These are phyloP conservation scores for Lycaena phlaeas DNA, from an alignment of 2,888 invertebrate species.

Conservation along the genomic window DNA sequence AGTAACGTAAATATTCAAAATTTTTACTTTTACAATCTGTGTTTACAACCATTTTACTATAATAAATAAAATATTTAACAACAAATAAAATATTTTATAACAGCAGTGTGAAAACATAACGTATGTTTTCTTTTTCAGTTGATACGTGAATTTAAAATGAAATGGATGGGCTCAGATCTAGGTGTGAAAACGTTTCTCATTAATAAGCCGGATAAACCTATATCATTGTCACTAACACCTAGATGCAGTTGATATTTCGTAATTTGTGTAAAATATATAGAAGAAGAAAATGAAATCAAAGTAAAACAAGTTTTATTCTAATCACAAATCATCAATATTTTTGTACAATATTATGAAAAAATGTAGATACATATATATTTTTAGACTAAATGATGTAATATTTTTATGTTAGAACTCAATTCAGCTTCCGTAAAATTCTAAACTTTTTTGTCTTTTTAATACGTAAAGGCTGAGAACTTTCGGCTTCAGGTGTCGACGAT, in stretches of 20 bases:
- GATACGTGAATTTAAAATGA: constrained; percentile 74
- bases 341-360: too few relatives aligned
- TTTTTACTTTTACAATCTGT: too few relatives aligned
- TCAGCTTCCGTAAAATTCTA: not conserved
- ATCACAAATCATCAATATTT: too few relatives aligned
- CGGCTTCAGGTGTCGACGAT: not conserved
- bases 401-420: not conserved
- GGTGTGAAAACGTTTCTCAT: constrained; percentile 81
- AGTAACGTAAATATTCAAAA: too few relatives aligned
- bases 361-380: too few relatives aligned
- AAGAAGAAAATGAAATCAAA: not conserved
- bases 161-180: constrained; percentile 76
- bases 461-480: not conserved
- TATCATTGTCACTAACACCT: constrained; percentile 45
- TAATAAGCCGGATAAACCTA: constrained; percentile 83
- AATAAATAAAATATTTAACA: too few relatives aligned
- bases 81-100: too few relatives aligned
- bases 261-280: not conserved
- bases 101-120: too few relatives aligned
- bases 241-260: constrained; percentile 15
- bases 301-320: not conserved
- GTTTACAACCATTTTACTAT: too few relatives aligned
- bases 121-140: too few relatives aligned
- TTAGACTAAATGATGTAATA: too few relatives aligned
- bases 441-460: not conserved